Percentiles rank a stretch among this genome's conserved stretches.
Conservation (phyloP, 2,113 vertebrate species). For the Aphyosemion australe region DNA sequence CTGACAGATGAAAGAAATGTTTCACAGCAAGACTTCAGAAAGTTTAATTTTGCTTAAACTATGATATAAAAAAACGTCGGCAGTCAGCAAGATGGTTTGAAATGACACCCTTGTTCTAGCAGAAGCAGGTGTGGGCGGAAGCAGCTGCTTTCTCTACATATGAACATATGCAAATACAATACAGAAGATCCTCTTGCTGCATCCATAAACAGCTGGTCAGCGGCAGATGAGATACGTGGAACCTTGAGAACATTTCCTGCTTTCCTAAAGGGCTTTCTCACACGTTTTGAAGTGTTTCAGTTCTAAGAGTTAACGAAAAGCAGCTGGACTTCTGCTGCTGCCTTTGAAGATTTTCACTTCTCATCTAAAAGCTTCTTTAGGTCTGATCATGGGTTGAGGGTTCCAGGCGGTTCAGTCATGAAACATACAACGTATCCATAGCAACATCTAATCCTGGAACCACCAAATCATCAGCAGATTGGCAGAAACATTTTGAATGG, state of each 20-base stretch:
- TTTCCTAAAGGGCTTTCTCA: not conserved
- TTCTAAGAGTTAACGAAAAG: no score
- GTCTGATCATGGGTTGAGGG: no score
- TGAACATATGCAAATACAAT: conserved; percentile 13
- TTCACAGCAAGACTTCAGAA: conserved; percentile 2
- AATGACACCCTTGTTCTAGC: conserved; percentile 21
- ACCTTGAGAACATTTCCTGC: no score
- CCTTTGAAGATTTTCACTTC: no score
- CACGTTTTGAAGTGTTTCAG: no score
- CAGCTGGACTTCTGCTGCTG: no score
- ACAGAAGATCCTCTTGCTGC: not conserved
- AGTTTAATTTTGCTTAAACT: conserved; percentile 3
- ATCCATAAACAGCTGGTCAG: conserved; percentile 31
- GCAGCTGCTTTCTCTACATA: conserved; percentile 22
- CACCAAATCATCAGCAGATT: no score
- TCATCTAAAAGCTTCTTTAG: no score
- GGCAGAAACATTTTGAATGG: no score
- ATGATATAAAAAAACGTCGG: not conserved
- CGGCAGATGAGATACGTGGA: not conserved
- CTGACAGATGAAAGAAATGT: not conserved
- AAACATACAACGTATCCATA: no score
- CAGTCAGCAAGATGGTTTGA: conserved; percentile 24
- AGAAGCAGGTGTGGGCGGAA: conserved; percentile 34
- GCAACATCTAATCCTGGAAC: no score
- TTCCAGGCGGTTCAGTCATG: no score